Base-by-base conservation (phyloP, 2,113 vertebrate species). In the Synchiropus splendidus region DNA sequence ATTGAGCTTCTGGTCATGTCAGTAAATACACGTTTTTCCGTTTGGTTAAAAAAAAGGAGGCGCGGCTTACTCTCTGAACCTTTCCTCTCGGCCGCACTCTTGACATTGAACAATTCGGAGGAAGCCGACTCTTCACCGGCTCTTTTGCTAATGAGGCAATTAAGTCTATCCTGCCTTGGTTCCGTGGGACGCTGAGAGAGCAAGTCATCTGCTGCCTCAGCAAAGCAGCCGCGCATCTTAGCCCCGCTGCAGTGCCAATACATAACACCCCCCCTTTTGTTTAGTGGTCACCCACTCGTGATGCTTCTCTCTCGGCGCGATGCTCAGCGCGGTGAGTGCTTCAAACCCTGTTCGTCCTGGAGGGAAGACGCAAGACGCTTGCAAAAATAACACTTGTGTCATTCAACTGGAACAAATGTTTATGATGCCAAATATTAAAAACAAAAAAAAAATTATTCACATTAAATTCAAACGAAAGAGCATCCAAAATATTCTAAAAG, bases 131-230 rank as follows among this genome's bases (percentile, higher is more conserved):
- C 67, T 48, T 78, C 16, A 13, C 55, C 46, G 65, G 71, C 70
- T 71, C 60, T 64, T 69, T 79, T 74, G 68, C 75, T 85, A 86
- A 86, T 79, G 78, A 85, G 77, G 74, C 78, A 80, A 83, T 85
- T 83, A 83, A 83, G 68, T 72, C 58, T 66, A 49, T 75, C 72
- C 72, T 80, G 72, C 61, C 46, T 54, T 59, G 64, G 61, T 61
- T 64, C 68, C 63, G 58, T 58, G 49, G 64, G 51, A 55, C 69
- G 67, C 64, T 35, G 37, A 36, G 53, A 60, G 69, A 73, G 74
- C 55, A 50, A 62, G 56, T 79, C 68, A 67, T 75, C 64, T 83
- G 80, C 79, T 75, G 79, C 54, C 73, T 83, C 79, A 83, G 79
- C 78, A 78, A 80, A 85, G 70, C 70, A n/a, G n/a, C 50, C 61